Conservation (phyloP, 2,797 vertebrate genomes). For the Orestias chungarensis region DNA sequence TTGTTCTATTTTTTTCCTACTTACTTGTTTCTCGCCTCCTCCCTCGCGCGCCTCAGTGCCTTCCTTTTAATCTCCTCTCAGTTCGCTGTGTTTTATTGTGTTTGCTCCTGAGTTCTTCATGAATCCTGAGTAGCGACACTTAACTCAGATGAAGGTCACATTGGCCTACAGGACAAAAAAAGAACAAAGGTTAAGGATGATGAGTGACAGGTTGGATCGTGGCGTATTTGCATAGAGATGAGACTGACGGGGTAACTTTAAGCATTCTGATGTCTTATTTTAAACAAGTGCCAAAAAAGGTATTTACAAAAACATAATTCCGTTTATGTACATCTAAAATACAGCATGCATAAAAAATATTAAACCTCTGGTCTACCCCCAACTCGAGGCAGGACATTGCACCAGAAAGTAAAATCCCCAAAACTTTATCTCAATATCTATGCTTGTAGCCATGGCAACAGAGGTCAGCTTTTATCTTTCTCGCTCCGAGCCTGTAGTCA, state of each 20-base stretch:
- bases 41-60: slow-evolving; percentile 40
- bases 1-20: slow-evolving; percentile 58
- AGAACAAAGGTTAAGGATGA: slow-evolving; percentile 12
- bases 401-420: neutral
- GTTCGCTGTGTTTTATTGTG: slow-evolving; percentile 2
- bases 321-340: neutral
- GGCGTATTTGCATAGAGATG: slow-evolving; percentile 2
- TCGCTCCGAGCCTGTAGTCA: neutral
- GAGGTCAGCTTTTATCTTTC: neutral
- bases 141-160: slow-evolving; percentile 74
- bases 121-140: slow-evolving; percentile 54
- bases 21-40: slow-evolving; percentile 73
- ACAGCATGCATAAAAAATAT: neutral
- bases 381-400: neutral
- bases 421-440: neutral
- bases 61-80: slow-evolving; percentile 44
- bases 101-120: slow-evolving; percentile 36
- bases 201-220: slow-evolving; percentile 38
- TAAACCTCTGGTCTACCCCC: neutral
- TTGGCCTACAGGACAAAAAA: slow-evolving; percentile 50
- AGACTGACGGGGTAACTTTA: slow-evolving; percentile 45
- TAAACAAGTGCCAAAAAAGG: neutral
- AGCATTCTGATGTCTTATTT: slow-evolving; percentile 59
- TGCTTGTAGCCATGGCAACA: slow-evolving; percentile 9
- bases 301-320: neutral